Evolutionary conservation across 2,797 vertebrate species (phyloP).

Genomic region (Microctenopoma lineatum): DNA sequence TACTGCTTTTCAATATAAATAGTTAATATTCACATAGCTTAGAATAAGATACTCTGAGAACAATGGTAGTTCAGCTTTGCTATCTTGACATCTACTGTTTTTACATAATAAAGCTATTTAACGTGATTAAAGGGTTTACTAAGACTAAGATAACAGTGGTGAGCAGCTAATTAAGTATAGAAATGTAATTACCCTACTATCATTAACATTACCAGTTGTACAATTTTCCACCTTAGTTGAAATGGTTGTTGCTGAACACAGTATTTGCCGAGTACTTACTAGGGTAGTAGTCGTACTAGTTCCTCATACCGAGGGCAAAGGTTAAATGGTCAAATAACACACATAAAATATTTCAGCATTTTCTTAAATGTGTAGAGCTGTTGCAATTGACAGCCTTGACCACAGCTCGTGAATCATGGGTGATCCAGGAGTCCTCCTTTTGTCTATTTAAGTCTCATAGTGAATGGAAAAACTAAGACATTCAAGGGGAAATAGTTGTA

Average conservation of each 20-base stretch:
- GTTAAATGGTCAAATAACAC: no score
- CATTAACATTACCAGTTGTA: slow-evolving; percentile 24
- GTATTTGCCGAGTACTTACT: not conserved
- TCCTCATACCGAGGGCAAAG: not conserved
- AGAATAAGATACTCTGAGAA: slow-evolving; percentile 1
- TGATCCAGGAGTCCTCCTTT: slow-evolving; percentile 5
- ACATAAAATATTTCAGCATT: no score
- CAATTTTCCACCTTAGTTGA: slow-evolving; percentile 29
- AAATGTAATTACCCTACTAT: slow-evolving; percentile 1
- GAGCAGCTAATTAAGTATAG: not conserved
- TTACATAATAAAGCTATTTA: slow-evolving; percentile 22
- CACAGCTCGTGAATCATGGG: no score
- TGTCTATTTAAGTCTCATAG: no score
- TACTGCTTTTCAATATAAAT: slow-evolving; percentile 6
- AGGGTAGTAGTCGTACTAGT: not conserved
- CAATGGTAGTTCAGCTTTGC: not conserved
- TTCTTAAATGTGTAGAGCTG: not conserved
- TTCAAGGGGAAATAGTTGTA: no score
- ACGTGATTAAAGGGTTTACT: slow-evolving; percentile 20
- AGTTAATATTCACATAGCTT: slow-evolving; percentile 1
- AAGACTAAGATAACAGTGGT: not conserved
- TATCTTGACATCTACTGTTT: slow-evolving; percentile 16
- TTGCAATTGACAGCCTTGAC: not conserved
- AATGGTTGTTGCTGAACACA: slow-evolving; percentile 21
- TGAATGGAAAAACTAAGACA: no score